A percentile compares a stretch with the other conserved stretches of the same genome.
Evolutionary conservation across 2,113 vertebrate genomes (phyloP).

Genomic region (Silurus glanis): DNA sequence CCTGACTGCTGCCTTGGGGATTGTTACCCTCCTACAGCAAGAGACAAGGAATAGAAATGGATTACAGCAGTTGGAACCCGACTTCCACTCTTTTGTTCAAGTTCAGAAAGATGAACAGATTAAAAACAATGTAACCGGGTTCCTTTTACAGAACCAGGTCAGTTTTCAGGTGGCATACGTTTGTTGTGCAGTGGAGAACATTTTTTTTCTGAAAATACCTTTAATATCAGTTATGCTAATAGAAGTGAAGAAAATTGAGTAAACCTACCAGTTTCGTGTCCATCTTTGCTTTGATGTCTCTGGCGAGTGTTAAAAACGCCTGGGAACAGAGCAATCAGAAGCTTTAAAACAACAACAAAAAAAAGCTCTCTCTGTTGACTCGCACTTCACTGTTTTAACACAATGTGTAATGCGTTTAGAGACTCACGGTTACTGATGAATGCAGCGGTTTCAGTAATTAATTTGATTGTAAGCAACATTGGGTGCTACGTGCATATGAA

Average conservation of each 20-base stretch:
- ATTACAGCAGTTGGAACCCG: neutral
- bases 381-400: neutral
- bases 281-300: slow-evolving; percentile 99
- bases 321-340: slow-evolving; percentile 56
- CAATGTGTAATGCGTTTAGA: neutral
- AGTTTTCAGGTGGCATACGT: neutral
- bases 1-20: slow-evolving; percentile 87
- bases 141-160: neutral
- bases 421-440: neutral
- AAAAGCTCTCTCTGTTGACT: neutral
- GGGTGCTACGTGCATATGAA: neutral
- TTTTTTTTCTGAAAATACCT: neutral
- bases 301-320: slow-evolving; percentile 96
- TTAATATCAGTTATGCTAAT: neutral
- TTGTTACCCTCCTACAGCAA: slow-evolving; percentile 85
- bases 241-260: neutral
- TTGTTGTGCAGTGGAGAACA: neutral
- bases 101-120: neutral
- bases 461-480: neutral
- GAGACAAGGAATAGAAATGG: slow-evolving; percentile 22
- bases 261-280: slow-evolving; percentile 94
- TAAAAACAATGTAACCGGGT: neutral
- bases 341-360: neutral
- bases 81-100: neutral
- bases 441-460: neutral